phyloP scores from a whole-genome alignment of 2,797 vertebrate genomes.

The Oryzias sinensis region DNA sequence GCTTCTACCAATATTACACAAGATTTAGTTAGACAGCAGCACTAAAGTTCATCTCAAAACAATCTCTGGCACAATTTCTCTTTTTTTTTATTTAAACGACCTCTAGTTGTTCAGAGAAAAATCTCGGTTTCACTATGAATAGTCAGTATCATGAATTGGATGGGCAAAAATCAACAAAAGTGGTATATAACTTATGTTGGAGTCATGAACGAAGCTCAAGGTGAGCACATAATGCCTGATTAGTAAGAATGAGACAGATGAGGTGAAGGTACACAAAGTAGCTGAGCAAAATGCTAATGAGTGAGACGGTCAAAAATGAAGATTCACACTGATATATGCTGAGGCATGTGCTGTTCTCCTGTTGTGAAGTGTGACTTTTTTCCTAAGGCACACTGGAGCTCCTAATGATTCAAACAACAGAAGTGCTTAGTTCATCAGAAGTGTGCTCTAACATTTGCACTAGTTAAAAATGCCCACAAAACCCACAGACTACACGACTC shows the following conservation, averaged over 20 bases:
- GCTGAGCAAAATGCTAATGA: conserved; percentile 42
- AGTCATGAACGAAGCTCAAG: conserved; percentile 25
- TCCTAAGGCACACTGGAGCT: conserved; percentile 42
- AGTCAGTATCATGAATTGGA: background rate
- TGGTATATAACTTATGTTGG: conserved; percentile 19
- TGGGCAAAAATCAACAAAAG: conserved; percentile 6
- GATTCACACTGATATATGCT: conserved; percentile 47
- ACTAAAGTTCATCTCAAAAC: too few relatives aligned
- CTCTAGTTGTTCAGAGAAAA: too few relatives aligned
- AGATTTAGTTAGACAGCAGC: too few relatives aligned
- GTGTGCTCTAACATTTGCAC: conserved; percentile 44
- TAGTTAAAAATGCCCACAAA: conserved; percentile 37
- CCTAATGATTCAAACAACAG: conserved; percentile 61
- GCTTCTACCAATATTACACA: too few relatives aligned
- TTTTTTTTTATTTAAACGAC: too few relatives aligned
- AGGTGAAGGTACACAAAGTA: conserved; percentile 17
- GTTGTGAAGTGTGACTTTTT: conserved; percentile 50
- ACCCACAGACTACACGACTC: conserved; percentile 42
- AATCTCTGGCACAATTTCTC: too few relatives aligned
- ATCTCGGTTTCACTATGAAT: too few relatives aligned
- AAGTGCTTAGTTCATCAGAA: conserved; percentile 70
- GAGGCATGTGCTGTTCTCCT: conserved; percentile 49
- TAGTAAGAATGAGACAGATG: conserved; percentile 29
- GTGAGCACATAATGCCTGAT: conserved; percentile 30
- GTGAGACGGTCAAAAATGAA: conserved; percentile 18